Evolutionary conservation across 2,888 invertebrate species (phyloP), one percentile per base, ranked within the genome.

Genomic region (Phytoseiulus persimilis): DNA sequence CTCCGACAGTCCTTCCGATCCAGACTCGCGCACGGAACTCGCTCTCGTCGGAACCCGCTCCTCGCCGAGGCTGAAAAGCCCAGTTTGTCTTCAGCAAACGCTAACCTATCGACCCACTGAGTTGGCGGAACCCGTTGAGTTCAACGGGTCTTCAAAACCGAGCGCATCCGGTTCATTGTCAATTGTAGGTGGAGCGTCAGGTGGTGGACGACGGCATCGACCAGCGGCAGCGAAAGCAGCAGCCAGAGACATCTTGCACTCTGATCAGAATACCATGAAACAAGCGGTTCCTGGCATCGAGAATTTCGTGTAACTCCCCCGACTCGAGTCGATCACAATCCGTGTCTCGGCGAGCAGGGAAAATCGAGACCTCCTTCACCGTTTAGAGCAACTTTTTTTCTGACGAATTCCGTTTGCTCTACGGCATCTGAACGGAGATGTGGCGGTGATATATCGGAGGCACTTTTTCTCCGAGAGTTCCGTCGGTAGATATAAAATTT

Each of bases 71-170:
- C 65, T 23, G 46, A 65, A 23, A 28, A 39, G 39, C 39, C 65
- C 23, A 65, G 65, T 39, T 39, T 39, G 65, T 65, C 14, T 65
- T 65, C 65, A 65, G 18, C 65, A 65, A 65, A 65, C 65, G 65
- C 65, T 65, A 65, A 65, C 65, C 65, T 65, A 65, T 65, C 65
- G 65, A 65, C 65, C 65, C 65, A 65, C 65, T 65, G 65, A 65
- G 65, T 65, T 65, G 65, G 65, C 65, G 65, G 65, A 65, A 65
- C 65, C 65, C 65, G 65, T 65, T 65, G 65, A 65, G 65, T 65
- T 65, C 65, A 65, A 65, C 65, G 65, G 65, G 65, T 65, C 65
- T 65, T 65, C 65, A 28, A 28, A 65, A 65, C 65, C 65, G 65
- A 65, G 65, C 65, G 65, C 65, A 65, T 65, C 65, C 65, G 65